Base-by-base conservation (phyloP, 1,140 invertebrate genomes). In the Chironomus tepperi region DNA sequence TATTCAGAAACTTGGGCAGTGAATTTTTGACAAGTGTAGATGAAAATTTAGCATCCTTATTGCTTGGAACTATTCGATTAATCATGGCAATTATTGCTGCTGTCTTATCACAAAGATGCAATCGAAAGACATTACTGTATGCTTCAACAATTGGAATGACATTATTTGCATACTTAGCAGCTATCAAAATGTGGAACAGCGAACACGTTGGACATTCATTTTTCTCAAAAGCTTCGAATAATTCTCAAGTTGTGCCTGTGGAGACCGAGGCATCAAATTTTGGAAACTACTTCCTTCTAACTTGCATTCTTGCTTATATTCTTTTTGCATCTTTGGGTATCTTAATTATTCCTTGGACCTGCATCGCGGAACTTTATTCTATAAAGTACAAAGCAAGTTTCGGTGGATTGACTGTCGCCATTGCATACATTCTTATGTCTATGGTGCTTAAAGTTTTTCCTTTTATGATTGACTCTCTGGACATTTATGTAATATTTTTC, bases 351-450 rank as follows among this genome's bases (percentile, higher is more conserved):
- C 90, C 90, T 2, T 91, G 89, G 88, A 86, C 87, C 0, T 75
- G 88, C 6, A 86, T 88, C 34, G 84, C 83, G 0, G 85, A 87
- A 80, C 76, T 83, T 3, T 42, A 80, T 19, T 78, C 79, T 3
- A 77, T 73, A 0, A 76, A 64, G 70, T 76, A 75, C 12, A 75
- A 75, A 64, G 86, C 84, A 10, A 79, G 84, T 43, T 81, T 86
- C 3, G 83, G 86, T 9, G 86, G 87, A 0, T 74, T 89, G 5
- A 83, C 89, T 47, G 82, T 89, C 8, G 84, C 87, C 2, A 79
- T 86, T 19, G 88, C 87, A 42, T 90, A 91, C 83, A 64, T 87
- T 2, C 81, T 87, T 19, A 89, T 89, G 80, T 92, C 91, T 79
- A 78, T 86, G 7, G 82, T 88, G 1, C 87, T 89, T 7, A 90